These are phyloP conservation scores for Gorsachius magnificus DNA, from an alignment of 2,797 vertebrate genomes.

Conservation along the genomic window DNA sequence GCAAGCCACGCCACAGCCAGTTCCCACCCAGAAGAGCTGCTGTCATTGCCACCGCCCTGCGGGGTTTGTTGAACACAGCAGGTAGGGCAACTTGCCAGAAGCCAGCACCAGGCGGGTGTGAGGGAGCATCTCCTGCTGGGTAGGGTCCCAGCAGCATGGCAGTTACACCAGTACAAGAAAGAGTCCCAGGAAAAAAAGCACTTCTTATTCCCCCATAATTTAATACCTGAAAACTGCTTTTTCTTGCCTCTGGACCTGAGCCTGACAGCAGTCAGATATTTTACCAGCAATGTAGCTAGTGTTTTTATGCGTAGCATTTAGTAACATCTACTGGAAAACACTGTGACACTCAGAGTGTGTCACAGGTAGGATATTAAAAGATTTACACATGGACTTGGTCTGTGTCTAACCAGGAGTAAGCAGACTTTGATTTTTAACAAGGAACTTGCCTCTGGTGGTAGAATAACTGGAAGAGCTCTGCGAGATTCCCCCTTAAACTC, in stretches of 20 bases:
- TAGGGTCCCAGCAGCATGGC: fast-evolving
- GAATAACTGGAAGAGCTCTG: not conserved
- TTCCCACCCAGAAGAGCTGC: not conserved
- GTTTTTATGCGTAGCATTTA: not conserved
- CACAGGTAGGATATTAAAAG: not conserved
- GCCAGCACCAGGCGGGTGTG: fast-evolving
- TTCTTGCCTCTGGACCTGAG: not conserved
- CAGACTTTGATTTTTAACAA: not conserved
- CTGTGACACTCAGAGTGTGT: not conserved
- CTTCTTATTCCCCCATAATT: not conserved
- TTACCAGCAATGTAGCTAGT: not conserved
- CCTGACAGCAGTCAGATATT: fast-evolving
- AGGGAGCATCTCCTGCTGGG: not conserved
- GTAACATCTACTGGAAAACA: not conserved
- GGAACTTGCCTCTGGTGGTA: not conserved
- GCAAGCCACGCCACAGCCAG: fast-evolving
- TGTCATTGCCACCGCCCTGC: fast-evolving
- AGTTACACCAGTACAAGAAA: not conserved
- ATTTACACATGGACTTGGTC: not conserved
- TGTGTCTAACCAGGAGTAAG: not conserved
- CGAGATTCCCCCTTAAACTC: not conserved
- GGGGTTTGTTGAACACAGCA: fast-evolving
- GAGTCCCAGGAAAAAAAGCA: not conserved
- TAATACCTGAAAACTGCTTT: not conserved
- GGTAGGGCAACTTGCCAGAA: fast-evolving